A percentile compares a stretch with the other conserved stretches of the same genome.
Evolutionary conservation across 2,113 vertebrate species (phyloP).

Genomic region (Ascaphus truei): DNA sequence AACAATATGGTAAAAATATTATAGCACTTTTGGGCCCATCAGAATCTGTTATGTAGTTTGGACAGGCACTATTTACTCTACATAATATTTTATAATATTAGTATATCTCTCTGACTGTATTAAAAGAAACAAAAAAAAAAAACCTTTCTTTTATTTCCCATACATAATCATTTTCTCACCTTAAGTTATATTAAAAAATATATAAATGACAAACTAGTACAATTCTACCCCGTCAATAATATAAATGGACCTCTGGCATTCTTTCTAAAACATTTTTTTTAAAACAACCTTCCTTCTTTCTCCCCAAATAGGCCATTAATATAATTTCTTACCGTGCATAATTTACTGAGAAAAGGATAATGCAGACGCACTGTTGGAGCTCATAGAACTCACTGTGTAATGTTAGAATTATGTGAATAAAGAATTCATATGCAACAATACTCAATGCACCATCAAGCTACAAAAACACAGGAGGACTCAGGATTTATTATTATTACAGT

Average conservation of each 20-base stretch:
- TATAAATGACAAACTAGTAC: not conserved
- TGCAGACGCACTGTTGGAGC: slow-evolving; percentile 25
- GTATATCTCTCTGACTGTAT: not conserved
- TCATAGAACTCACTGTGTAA: slow-evolving; percentile 14
- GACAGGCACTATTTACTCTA: not conserved
- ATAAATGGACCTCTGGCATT: slow-evolving; percentile 19
- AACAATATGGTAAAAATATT: not conserved
- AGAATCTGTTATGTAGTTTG: not conserved
- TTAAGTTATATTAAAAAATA: not conserved
- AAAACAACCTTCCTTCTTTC: slow-evolving; percentile 28
- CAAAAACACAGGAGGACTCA: slow-evolving; percentile 31
- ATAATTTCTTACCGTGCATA: slow-evolving; percentile 27
- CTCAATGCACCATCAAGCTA: slow-evolving; percentile 26
- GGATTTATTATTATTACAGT: slow-evolving; percentile 17
- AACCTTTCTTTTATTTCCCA: not conserved
- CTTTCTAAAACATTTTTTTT: too few relatives aligned
- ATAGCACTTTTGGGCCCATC: not conserved
- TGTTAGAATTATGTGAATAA: slow-evolving; percentile 19
- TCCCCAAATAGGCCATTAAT: slow-evolving; percentile 27
- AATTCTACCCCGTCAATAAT: slow-evolving; percentile 17
- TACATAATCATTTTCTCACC: not conserved
- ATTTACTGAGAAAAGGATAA: slow-evolving; percentile 32
- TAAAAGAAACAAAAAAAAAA: not conserved
- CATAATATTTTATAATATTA: not conserved
- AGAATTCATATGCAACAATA: slow-evolving; percentile 20